Percentiles rank a stretch among this genome's conserved stretches.
These are phyloP conservation scores for Chrysopa pallens DNA, from an alignment of 1,140 invertebrate species.

Conservation along the genomic window DNA sequence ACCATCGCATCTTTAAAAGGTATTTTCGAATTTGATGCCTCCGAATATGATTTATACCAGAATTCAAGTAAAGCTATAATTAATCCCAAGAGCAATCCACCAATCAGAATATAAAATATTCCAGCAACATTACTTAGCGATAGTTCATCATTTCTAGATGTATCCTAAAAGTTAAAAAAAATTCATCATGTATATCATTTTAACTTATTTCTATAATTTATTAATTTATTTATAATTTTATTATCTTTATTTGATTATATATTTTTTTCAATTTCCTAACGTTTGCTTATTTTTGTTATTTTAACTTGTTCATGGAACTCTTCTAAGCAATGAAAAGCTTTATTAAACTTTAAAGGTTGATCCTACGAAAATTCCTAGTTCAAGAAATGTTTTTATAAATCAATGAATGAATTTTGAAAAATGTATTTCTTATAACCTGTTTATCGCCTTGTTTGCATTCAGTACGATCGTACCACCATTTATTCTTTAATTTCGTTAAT, in stretches of 20 bases:
- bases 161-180: conserved; percentile 50
- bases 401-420: no score
- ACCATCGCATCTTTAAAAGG: conserved; percentile 69
- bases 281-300: no score
- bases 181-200: no score
- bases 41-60: conserved; percentile 71
- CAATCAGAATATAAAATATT: conserved; percentile 96
- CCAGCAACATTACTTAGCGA: conserved; percentile 94
- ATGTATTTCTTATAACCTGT: conserved; percentile 24
- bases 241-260: no score
- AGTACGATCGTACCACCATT: conserved; percentile 85
- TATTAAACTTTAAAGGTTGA: no score
- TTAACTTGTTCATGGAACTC: no score
- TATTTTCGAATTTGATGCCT: conserved; percentile 66
- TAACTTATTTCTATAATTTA: no score
- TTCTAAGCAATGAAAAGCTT: conserved; percentile 24
- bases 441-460: conserved; percentile 59
- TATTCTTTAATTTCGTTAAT: conserved; percentile 75
- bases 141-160: conserved; percentile 64
- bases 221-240: no score
- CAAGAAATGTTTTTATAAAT: no score
- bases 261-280: no score
- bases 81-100: conserved; percentile 76
- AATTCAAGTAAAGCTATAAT: conserved; percentile 81
- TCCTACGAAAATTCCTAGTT: no score